A percentile compares a stretch with the other conserved stretches of the same genome.
These are phyloP conservation scores for Drosophila picticornis DNA, from an alignment of 2,888 invertebrate species.

Conservation along the genomic window DNA sequence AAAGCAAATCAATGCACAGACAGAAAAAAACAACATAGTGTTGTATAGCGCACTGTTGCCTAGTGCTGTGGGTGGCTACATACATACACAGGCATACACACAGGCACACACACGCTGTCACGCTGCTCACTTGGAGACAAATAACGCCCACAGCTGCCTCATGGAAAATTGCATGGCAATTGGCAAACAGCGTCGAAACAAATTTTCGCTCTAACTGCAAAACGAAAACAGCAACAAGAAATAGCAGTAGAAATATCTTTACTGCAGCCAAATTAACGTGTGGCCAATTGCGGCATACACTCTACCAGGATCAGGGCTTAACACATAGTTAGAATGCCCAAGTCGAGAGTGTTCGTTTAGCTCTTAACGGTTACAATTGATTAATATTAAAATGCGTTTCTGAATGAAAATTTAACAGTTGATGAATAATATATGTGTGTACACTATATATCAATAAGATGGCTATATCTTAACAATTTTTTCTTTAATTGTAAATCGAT, in stretches of 20 bases:
- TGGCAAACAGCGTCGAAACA: slow-evolving; percentile 55
- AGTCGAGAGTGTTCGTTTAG: background rate
- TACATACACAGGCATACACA: slow-evolving; percentile 11
- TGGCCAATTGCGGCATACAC: slow-evolving; percentile 34
- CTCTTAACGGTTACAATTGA: background rate
- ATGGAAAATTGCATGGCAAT: slow-evolving; percentile 69
- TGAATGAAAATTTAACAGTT: background rate
- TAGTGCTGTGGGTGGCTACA: slow-evolving; percentile 51
- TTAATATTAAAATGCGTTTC: background rate
- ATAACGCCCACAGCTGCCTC: slow-evolving; percentile 57
- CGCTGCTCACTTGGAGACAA: slow-evolving; percentile 5
- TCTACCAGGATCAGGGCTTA: background rate
- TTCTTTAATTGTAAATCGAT: too few relatives aligned
- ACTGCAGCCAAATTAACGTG: slow-evolving; percentile 47
- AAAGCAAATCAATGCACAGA: slow-evolving; percentile 47
- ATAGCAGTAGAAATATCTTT: slow-evolving; percentile 35
- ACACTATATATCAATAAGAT: too few relatives aligned
- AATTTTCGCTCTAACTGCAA: slow-evolving; percentile 50
- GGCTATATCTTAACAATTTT: too few relatives aligned
- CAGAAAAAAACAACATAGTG: slow-evolving; percentile 19
- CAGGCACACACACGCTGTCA: slow-evolving; percentile 17
- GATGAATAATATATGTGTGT: too few relatives aligned
- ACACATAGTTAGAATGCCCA: background rate
- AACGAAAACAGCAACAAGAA: slow-evolving; percentile 25
- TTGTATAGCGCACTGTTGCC: slow-evolving; percentile 9